Base-by-base conservation (phyloP, 2,888 invertebrate species). In the Nebria salina region DNA sequence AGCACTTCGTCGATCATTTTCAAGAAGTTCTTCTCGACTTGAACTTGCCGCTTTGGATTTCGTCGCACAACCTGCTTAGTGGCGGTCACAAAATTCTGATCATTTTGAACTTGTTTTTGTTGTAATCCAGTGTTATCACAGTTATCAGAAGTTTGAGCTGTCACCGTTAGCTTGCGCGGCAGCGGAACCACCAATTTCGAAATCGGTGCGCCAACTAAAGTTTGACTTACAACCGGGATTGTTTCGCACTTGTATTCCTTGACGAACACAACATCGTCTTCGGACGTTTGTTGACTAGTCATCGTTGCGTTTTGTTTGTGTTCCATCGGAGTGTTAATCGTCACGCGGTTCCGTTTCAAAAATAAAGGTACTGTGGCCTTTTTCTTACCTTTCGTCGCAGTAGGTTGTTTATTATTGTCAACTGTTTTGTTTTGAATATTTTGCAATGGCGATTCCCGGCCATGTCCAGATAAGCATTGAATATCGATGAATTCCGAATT, bases 261-360 rank as follows among this genome's bases (percentile, higher is more conserved):
- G 2, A 87, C 84, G 80, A 86, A 86, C 72, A 86, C 83, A 8
- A 86, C 86, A 54, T 86, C 86, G 34, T 86, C 86, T 66, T 85
- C 85, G 34, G 81, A 83, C n/a, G 76, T 76, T 15, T 80, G 34
- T 4, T 5, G 65, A 66, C 54, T 54, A 54, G 54, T 54, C 54
- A 54, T 11, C 54, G 54, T 54, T 54, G 54, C 54, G 54, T 8
- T 54, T 54, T 54, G 54, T 54, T 54, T 54, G 42, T 79, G 43
- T 26, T 76, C 68, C 76, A 20, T 70, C 68, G 20, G 41, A 7
- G 64, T 65, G 11, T 65, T 76, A n/a, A 43, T 25, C 41, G 9
- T 25, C 6, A 75, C 66, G 66, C 25, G 68, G 54, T 54, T 76
- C 15, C 76, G 68, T 70, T 76, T 76, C 8, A 76, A 54, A 25